Conservation (phyloP, 2,888 invertebrate species). For the Bembecia ichneumoniformis region DNA sequence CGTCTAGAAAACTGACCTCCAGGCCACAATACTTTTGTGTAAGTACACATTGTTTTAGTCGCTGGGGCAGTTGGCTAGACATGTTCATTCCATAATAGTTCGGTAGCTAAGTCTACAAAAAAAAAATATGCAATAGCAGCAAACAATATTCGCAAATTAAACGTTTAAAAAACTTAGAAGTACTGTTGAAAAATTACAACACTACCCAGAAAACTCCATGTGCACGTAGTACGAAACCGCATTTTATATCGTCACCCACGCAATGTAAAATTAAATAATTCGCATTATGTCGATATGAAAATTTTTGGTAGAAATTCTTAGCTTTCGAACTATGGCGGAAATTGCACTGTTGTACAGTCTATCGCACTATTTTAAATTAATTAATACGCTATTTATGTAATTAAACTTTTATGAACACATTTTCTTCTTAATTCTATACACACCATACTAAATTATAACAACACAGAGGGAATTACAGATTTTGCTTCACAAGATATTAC, state of each 20-base stretch:
- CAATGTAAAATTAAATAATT: too few species aligned
- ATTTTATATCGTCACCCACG: too few species aligned
- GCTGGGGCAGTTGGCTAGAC: background rate
- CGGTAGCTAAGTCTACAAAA: background rate
- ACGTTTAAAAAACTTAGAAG: too few species aligned
- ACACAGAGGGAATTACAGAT: slow-evolving; percentile 26
- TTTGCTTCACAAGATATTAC: too few species aligned
- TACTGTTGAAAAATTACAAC: too few species aligned
- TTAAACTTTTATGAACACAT: slow-evolving; percentile 72
- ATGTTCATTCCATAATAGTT: background rate
- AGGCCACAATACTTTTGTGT: too few species aligned
- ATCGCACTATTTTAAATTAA: slow-evolving; percentile 40
- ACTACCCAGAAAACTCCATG: too few species aligned
- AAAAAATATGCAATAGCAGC: too few species aligned
- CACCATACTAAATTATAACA: slow-evolving; percentile 35
- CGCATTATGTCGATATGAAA: too few species aligned
- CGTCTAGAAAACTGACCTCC: background rate
- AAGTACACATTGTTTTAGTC: too few species aligned
- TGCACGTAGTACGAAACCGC: too few species aligned
- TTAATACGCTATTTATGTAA: slow-evolving; percentile 53
- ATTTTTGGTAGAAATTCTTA: background rate
- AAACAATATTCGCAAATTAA: too few species aligned
- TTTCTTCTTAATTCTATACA: slow-evolving; percentile 60
- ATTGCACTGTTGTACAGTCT: slow-evolving; percentile 64
- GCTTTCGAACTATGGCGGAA: slow-evolving; percentile 20